phyloP scores from a whole-genome alignment of 2,797 vertebrate genomes.

The Lithobates pipiens region DNA sequence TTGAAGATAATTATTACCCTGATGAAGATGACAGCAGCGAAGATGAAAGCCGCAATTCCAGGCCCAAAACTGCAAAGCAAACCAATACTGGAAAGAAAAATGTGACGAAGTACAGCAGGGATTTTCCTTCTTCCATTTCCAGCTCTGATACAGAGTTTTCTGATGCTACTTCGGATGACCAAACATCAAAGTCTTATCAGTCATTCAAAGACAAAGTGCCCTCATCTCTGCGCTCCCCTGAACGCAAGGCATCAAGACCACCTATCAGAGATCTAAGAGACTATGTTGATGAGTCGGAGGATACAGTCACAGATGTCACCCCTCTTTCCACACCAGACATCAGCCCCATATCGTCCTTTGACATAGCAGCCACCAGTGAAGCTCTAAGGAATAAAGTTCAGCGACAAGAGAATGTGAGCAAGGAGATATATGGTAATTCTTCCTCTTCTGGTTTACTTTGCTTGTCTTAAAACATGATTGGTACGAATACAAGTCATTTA shows the following conservation, averaged over 20 bases:
- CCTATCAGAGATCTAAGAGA: conserved; percentile 65
- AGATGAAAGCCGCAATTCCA: conserved; percentile 69
- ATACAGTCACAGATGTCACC: conserved; percentile 88
- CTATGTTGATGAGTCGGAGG: conserved; percentile 79
- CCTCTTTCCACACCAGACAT: conserved; percentile 87
- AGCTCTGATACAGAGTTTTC: conserved; percentile 78
- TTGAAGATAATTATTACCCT: conserved; percentile 76
- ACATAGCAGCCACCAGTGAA: conserved; percentile 74
- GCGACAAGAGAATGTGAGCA: conserved; percentile 77
- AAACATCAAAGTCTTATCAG: conserved; percentile 68
- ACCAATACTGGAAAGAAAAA: conserved; percentile 71
- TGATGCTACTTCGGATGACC: conserved; percentile 71
- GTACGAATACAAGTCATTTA: too few relatives aligned
- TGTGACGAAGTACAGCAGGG: conserved; percentile 71
- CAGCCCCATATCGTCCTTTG: conserved; percentile 83
- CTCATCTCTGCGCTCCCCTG: conserved; percentile 68
- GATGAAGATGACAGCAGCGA: conserved; percentile 79
- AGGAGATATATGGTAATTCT: conserved; percentile 73
- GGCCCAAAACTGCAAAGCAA: conserved; percentile 71
- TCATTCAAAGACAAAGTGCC: conserved; percentile 65
- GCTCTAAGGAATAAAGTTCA: conserved; percentile 72
- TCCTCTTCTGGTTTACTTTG: neutral
- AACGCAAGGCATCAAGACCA: conserved; percentile 66
- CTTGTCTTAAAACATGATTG: neutral
- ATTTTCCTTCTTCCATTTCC: conserved; percentile 70